Evolutionary conservation across 1,140 invertebrate genomes (phyloP).

Genomic region (Lepidostoma basale): DNA sequence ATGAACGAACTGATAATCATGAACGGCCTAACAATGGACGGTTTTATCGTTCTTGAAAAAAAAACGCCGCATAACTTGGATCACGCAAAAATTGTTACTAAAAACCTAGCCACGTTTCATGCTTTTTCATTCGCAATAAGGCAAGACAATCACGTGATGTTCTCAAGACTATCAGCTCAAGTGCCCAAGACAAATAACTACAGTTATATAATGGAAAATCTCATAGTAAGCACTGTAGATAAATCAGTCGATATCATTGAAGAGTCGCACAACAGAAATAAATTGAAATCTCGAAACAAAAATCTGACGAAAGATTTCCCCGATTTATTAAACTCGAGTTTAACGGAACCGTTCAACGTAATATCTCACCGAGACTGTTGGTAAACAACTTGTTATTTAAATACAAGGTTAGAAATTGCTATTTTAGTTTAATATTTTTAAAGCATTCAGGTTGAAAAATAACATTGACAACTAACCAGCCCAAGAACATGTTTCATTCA

Average conservation of each 20-base stretch:
- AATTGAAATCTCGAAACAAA: background rate
- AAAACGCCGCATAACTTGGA: conserved; percentile 57
- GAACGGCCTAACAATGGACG: conserved; percentile 60
- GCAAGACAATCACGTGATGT: background rate
- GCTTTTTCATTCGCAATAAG: conserved; percentile 49
- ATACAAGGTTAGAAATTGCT: too few relatives aligned
- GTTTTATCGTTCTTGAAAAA: conserved; percentile 62
- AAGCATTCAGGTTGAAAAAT: too few relatives aligned
- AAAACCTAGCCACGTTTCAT: conserved; percentile 62
- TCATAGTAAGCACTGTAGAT: background rate
- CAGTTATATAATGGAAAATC: background rate
- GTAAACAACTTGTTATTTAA: conserved; percentile 64
- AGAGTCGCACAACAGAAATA: background rate
- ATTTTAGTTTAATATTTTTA: too few relatives aligned
- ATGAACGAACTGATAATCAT: conserved; percentile 53
- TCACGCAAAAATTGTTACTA: conserved; percentile 56
- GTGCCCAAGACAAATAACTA: background rate
- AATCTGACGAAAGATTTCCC: background rate
- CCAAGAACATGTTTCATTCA: too few relatives aligned
- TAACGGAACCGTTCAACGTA: conserved; percentile 54
- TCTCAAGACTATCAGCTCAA: conserved; percentile 1
- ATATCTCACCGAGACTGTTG: conserved; percentile 64
- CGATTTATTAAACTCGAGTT: background rate
- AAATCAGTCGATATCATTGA: background rate
- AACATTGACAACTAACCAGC: too few relatives aligned